phyloP scores from a whole-genome alignment of 2,888 invertebrate genomes.

The Lysandra bellargus region DNA sequence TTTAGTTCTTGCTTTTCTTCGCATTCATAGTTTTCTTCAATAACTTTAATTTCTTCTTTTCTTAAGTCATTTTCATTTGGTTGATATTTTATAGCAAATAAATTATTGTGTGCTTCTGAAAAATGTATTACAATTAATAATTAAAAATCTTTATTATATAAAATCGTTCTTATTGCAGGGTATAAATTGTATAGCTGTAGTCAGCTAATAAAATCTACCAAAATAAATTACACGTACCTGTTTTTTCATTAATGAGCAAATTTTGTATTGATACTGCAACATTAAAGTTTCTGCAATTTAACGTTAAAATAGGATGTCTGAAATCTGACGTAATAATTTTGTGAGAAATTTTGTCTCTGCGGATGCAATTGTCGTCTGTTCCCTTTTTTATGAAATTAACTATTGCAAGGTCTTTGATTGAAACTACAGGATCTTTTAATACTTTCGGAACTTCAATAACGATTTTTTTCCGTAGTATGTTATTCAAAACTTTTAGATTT shows the following conservation, averaged over 20 bases:
- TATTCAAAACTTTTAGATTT: constrained; percentile 64
- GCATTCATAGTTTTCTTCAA: too few relatives aligned
- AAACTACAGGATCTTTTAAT: constrained; percentile 57
- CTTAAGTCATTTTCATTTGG: background rate
- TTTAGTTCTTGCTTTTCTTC: background rate
- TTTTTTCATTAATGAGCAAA: background rate
- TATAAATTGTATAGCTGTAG: background rate
- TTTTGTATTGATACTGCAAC: background rate
- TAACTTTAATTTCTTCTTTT: background rate
- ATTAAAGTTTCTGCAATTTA: background rate
- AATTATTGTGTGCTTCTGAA: background rate
- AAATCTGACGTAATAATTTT: constrained; percentile 39
- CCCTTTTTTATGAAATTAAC: constrained; percentile 62
- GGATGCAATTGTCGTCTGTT: constrained; percentile 46
- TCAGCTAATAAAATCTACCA: background rate
- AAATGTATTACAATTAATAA: background rate
- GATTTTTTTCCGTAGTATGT: constrained; percentile 66
- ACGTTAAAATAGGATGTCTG: constrained; percentile 17
- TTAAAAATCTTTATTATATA: background rate
- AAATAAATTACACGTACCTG: background rate
- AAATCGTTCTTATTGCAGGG: background rate
- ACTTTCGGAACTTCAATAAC: constrained; percentile 64
- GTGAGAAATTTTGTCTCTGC: constrained; percentile 46
- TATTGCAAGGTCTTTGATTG: constrained; percentile 55
- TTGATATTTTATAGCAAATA: constrained; percentile 26